Conservation (phyloP, 2,888 invertebrate genomes). For the Aradus depressus region DNA sequence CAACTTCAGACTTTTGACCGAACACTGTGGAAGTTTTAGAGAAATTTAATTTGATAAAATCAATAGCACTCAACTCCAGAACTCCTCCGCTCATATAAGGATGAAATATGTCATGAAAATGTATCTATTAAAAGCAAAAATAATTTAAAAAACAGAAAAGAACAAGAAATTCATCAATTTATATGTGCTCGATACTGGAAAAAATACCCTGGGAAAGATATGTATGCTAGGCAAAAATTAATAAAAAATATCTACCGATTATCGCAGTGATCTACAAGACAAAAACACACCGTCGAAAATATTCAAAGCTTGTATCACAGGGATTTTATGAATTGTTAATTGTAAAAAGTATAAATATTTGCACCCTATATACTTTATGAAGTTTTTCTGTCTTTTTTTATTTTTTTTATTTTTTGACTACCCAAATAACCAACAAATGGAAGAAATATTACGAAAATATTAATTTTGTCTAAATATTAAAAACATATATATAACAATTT, state of each 20-base stretch:
- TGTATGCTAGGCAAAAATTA: slow-evolving; percentile 8
- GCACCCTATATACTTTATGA: not conserved
- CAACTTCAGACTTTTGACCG: no score
- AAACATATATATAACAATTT: slow-evolving; percentile 23
- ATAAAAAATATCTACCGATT: slow-evolving; percentile 1
- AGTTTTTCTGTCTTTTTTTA: slow-evolving; percentile 9
- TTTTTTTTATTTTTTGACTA: slow-evolving; percentile 8
- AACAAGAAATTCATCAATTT: not conserved
- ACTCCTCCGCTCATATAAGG: no score
- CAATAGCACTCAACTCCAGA: no score
- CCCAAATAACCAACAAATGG: slow-evolving; percentile 22
- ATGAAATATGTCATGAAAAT: no score
- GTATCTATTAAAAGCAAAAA: slow-evolving; percentile 5
- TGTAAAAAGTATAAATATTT: slow-evolving; percentile 18
- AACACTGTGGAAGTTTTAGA: no score
- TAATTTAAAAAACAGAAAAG: slow-evolving; percentile 1
- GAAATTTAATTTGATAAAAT: no score
- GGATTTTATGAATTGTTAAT: slow-evolving; percentile 23
- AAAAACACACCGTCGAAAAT: slow-evolving; percentile 11
- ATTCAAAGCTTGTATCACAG: slow-evolving; percentile 23
- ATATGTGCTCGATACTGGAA: no score
- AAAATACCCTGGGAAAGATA: no score
- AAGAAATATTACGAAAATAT: slow-evolving; percentile 27
- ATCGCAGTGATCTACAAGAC: slow-evolving; percentile 7
- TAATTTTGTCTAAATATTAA: slow-evolving; percentile 26